Base-by-base conservation (phyloP, 2,113 vertebrate genomes). In the Marmota monax region DNA sequence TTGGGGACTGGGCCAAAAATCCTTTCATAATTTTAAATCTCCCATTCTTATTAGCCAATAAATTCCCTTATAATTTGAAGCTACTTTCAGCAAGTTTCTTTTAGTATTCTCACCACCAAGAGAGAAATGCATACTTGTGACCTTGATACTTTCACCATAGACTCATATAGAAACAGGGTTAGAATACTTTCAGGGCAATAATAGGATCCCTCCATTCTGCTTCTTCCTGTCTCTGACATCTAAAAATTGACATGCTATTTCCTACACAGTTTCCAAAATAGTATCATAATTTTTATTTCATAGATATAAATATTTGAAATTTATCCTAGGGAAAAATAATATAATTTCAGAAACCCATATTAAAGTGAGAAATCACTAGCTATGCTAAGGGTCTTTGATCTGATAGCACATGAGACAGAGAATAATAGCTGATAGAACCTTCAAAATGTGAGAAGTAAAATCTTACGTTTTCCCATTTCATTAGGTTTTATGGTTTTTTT, bases 291-390 rank as follows among this genome's bases (percentile, higher is more conserved):
- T 25, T 79, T 2, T 8, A 51, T n/a, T 51, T 94, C 25, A 90
- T 17, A 92, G 94, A 48, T 65, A 73, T 45, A 88, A 95, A 48
- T n/a, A 91, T 84, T 93, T 97, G 37, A 82, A 96, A 88, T 58
- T 51, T 72, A 85, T 61, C 2, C 34, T 51, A 78, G 8, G 37
- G 23, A 67, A 37, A 86, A 88, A 7, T 37, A 90, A 58, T 27
- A 14, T 8, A 67, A 79, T 37, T 70, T 12, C 27, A 87, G 63
- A 78, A 73, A 90, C 8, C 67, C 42, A 72, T 3, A 61, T 0
- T 29, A 39, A 67, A 67, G 12, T 53, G 4, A 67, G 5, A 94
- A 87, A 77, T 73, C 51, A 56, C 67, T n/a, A 80, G 5, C 42
- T 11, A 25, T 1, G 2, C 18, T 69, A 72, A 78, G 56, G 18